A percentile compares a stretch with the other conserved stretches of the same genome.
phyloP scores from a whole-genome alignment of 2,888 invertebrate genomes.

The Ornithoptera priamus region DNA sequence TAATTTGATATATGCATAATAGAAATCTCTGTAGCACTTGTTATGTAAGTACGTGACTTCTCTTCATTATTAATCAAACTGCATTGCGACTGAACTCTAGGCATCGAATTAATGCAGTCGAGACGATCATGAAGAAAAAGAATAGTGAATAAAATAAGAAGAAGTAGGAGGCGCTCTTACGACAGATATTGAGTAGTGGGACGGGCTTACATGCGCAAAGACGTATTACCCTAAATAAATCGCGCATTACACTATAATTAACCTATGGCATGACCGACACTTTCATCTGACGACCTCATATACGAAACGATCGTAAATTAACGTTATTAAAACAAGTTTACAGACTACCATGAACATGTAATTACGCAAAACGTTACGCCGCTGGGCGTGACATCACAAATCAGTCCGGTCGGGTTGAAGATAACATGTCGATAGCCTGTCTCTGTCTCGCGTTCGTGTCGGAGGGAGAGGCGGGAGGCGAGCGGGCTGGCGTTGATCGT shows the following conservation, averaged over 20 bases:
- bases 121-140: constrained; percentile 65
- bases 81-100: constrained; percentile 67
- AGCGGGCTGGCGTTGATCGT: constrained; percentile 74
- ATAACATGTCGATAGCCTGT: constrained; percentile 64
- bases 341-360: constrained; percentile 67
- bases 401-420: constrained; percentile 73
- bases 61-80: constrained; percentile 73
- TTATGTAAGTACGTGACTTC: too few relatives aligned
- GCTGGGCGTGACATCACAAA: constrained; percentile 81
- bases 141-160: constrained; percentile 75
- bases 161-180: constrained; percentile 76
- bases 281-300: constrained; percentile 68
- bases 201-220: constrained; percentile 78
- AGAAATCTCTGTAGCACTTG: too few relatives aligned
- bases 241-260: constrained; percentile 54
- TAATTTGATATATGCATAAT: too few relatives aligned
- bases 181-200: constrained; percentile 81
- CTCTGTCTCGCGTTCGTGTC: constrained; percentile 45
- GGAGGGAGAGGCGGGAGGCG: constrained; percentile 50
- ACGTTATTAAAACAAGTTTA: constrained; percentile 77
- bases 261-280: constrained; percentile 62
- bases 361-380: constrained; percentile 81
- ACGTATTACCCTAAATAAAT: constrained; percentile 61
- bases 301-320: constrained; percentile 68
- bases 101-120: constrained; percentile 67